A percentile compares a stretch with the other conserved stretches of the same genome.
Evolutionary conservation across 2,797 vertebrate genomes (phyloP).

Genomic region (Argentina silus): DNA sequence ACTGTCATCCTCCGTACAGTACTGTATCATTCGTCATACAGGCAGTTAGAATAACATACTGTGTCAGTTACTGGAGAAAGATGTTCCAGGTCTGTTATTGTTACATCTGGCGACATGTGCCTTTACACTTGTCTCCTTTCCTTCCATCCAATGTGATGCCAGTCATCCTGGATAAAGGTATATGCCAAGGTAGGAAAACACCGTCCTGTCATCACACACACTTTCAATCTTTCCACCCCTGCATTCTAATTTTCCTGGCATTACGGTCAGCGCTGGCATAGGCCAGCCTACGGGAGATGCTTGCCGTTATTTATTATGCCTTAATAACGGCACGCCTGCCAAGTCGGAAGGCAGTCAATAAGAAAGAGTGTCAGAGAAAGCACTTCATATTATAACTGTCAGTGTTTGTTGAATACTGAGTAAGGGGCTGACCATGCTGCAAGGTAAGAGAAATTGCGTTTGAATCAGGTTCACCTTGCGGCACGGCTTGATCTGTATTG

Average conservation of each 20-base stretch:
- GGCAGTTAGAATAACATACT: constrained; percentile 40
- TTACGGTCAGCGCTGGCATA: constrained; percentile 51
- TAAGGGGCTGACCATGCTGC: constrained; percentile 35
- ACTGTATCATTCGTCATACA: constrained; percentile 53
- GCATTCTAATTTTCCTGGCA: constrained; percentile 43
- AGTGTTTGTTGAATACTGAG: constrained; percentile 64
- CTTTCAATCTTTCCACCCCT: constrained; percentile 53
- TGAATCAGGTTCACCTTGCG: constrained; percentile 60
- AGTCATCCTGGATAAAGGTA: constrained; percentile 9
- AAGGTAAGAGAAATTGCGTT: constrained; percentile 56
- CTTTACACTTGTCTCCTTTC: not conserved
- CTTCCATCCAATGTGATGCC: not conserved
- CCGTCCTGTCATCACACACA: constrained; percentile 38
- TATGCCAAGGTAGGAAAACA: constrained; percentile 31
- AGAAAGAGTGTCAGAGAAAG: constrained; percentile 59
- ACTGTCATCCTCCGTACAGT: constrained; percentile 30
- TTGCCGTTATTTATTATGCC: constrained; percentile 62
- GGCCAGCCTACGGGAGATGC: constrained; percentile 42
- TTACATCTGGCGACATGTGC: not conserved
- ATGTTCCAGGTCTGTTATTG: constrained; percentile 5
- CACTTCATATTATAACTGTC: constrained; percentile 64
- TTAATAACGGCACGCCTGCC: constrained; percentile 49
- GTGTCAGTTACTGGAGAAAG: constrained; percentile 10
- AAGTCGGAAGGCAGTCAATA: constrained; percentile 62
- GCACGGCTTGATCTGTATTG: constrained; percentile 55